phyloP scores from a whole-genome alignment of 2,888 invertebrate genomes.

The Camponotus fellah region DNA sequence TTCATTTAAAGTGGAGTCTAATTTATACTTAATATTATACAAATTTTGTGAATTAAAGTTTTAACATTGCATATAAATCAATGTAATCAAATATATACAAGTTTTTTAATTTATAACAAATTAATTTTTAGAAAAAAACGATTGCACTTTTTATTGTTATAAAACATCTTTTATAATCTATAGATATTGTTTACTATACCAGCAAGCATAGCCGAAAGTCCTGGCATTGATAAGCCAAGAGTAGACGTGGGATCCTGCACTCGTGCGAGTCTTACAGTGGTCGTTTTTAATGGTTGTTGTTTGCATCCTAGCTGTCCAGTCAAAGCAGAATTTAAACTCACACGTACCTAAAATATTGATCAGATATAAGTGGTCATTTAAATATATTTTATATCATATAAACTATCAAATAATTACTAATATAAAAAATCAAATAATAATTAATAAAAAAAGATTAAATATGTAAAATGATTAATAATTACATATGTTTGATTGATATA shows the following conservation, averaged over 20 bases:
- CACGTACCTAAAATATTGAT: constrained; percentile 78
- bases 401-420: constrained; percentile 12
- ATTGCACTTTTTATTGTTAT: background rate
- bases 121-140: too few species aligned
- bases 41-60: background rate
- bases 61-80: background rate
- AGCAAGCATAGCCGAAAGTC: constrained; percentile 88
- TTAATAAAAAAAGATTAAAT: background rate
- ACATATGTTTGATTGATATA: background rate
- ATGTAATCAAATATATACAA: background rate
- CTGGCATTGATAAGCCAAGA: constrained; percentile 88
- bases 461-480: background rate
- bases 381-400: background rate
- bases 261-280: constrained; percentile 86
- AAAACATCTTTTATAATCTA: background rate
- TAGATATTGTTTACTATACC: constrained; percentile 78
- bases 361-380: background rate
- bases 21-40: background rate
- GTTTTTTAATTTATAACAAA: background rate
- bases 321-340: constrained; percentile 83
- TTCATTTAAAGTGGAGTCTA: background rate
- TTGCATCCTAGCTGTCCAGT: constrained; percentile 83
- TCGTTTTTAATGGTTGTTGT: constrained; percentile 86
- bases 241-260: constrained; percentile 85
- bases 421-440: constrained; percentile 27